Base-by-base conservation (phyloP, 2,113 vertebrate genomes). In the Nanorana parkeri region DNA sequence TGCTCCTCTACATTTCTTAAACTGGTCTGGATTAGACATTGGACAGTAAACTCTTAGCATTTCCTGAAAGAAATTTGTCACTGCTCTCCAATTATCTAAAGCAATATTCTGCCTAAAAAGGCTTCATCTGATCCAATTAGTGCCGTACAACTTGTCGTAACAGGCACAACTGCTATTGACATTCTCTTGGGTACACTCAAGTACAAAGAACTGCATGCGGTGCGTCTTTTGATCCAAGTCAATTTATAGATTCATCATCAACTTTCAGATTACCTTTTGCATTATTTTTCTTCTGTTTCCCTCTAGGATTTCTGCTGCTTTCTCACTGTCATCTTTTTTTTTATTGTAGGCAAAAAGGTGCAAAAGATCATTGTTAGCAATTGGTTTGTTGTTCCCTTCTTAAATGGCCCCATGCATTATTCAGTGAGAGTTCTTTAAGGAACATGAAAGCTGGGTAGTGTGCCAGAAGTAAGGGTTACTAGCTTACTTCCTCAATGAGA, bases 401-500 rank as follows among this genome's bases (percentile, higher is more conserved):
- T 56, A 56, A 73, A 73, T 58, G 54, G 54, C 3, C 52, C 19
- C 54, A 60, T 58, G 5, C 54, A 54, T 73, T 58, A 73, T 73
- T 73, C 23, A 56, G 71, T 6, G 2, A 3, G 6, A 19, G 23
- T 52, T 51, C 21, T 23, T 69, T 52, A 69, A 71, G n/a, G 21
- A 54, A 17, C 10, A 54, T 17, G 68, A 54, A 26, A 17, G 21
- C 41, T 5, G 26, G 7, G 21, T 4, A 54, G 41, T 17, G 17
- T 71, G 68, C 68, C 41, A 72, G 51, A 55, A 55, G 52, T 19
- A n/a, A 17, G 68, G 51, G 47, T 72, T 72, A 55, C 28, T 28
- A 72, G 17, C 52, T 19, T 54, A 16, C 51, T 19, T 55, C 13
- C 51, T 72, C 51, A 54, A 72, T 24, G 51, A 28, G 51, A 47